These are phyloP conservation scores for Lontra canadensis DNA, from an alignment of 2,113 vertebrate genomes.

Conservation along the genomic window DNA sequence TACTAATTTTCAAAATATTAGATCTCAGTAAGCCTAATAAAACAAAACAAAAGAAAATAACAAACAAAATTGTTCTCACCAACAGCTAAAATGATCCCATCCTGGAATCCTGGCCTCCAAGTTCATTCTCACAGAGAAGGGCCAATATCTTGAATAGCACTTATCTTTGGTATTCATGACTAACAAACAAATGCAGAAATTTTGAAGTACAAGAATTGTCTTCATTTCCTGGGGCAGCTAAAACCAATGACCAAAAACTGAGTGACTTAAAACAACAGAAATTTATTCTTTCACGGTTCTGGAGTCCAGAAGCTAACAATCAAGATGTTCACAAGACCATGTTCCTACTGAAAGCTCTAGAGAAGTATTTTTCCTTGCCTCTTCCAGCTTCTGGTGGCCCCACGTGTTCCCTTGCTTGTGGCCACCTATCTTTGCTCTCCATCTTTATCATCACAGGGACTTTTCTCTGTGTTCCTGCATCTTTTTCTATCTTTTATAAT, in stretches of 20 bases:
- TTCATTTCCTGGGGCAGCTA: not conserved
- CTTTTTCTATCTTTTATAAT: not conserved
- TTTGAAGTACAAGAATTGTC: not conserved
- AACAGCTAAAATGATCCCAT: not conserved
- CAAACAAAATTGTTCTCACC: not conserved
- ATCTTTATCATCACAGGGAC: not conserved
- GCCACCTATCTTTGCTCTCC: not conserved
- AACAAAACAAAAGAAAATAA: not conserved
- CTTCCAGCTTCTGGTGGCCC: not conserved
- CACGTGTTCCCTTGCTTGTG: not conserved
- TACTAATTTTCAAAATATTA: slow-evolving; percentile 59
- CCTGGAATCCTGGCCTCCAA: not conserved
- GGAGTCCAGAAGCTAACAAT: not conserved
- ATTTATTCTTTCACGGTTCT: not conserved
- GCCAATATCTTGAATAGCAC: not conserved
- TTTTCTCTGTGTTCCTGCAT: not conserved
- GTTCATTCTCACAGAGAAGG: not conserved
- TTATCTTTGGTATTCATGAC: not conserved
- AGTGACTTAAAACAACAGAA: not conserved
- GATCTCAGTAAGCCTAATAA: not conserved
- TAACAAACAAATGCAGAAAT: not conserved
- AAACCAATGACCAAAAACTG: not conserved
- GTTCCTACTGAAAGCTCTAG: not conserved
- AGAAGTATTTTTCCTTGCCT: not conserved
- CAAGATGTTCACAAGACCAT: not conserved